A percentile compares a stretch with the other conserved stretches of the same genome.
These are phyloP conservation scores for Eilema griseolum DNA, from an alignment of 2,888 invertebrate genomes.

Conservation along the genomic window DNA sequence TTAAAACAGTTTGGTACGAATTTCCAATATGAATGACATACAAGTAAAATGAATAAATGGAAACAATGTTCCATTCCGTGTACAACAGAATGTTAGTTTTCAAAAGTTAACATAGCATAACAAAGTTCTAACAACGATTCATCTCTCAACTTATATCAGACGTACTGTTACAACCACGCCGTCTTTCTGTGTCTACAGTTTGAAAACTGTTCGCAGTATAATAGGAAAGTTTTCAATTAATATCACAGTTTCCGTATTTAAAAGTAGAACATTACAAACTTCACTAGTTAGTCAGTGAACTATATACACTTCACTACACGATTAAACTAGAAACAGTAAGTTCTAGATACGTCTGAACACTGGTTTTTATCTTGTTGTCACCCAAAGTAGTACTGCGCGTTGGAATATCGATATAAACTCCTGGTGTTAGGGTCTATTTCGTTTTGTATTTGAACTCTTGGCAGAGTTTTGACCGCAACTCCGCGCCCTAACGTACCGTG, in stretches of 20 bases:
- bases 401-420: constrained; percentile 89
- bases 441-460: constrained; percentile 79
- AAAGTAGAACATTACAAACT: constrained; percentile 83
- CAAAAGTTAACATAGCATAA: constrained; percentile 48
- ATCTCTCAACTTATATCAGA: constrained; percentile 44
- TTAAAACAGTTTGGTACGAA: constrained; percentile 25
- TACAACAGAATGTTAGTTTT: constrained; percentile 47
- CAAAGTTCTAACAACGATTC: constrained; percentile 48
- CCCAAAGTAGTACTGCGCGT: constrained; percentile 92
- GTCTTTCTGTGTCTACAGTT: constrained; percentile 68
- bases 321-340: constrained; percentile 86
- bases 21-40: constrained; percentile 33
- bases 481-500: constrained; percentile 82
- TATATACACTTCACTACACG: constrained; percentile 78
- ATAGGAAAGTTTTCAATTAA: constrained; percentile 84
- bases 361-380: constrained; percentile 89
- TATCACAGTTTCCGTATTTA: constrained; percentile 86
- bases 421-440: constrained; percentile 87
- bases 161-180: constrained; percentile 44
- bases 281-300: constrained; percentile 60
- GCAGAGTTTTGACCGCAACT: constrained; percentile 81
- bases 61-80: constrained; percentile 39
- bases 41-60: constrained; percentile 34
- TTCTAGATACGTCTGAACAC: constrained; percentile 84
- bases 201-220: constrained; percentile 69